Percentiles rank a stretch among this genome's conserved stretches.
phyloP scores from a whole-genome alignment of 2,888 invertebrate species.

The Brachypalpus laphriformis region DNA sequence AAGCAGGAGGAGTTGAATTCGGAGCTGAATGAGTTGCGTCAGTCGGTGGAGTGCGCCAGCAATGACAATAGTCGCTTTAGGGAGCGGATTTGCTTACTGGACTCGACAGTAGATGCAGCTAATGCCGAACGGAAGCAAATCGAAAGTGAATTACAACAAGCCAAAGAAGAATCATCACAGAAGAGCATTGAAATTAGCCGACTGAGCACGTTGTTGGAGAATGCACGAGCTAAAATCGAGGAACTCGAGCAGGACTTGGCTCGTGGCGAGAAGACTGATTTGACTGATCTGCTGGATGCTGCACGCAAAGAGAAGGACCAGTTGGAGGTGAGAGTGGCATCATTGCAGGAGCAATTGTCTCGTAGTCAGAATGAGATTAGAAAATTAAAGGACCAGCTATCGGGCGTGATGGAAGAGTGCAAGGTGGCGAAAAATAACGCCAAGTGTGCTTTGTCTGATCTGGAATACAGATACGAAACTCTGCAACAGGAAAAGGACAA shows the following conservation, averaged over 20 bases:
- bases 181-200: slow-evolving; percentile 91
- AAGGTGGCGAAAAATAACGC: slow-evolving; percentile 93
- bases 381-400: slow-evolving; percentile 87
- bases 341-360: slow-evolving; percentile 88
- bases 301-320: slow-evolving; percentile 89
- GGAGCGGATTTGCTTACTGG: slow-evolving; percentile 88
- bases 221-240: slow-evolving; percentile 91
- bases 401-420: slow-evolving; percentile 87
- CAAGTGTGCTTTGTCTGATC: slow-evolving; percentile 92
- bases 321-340: slow-evolving; percentile 87
- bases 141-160: slow-evolving; percentile 88
- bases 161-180: slow-evolving; percentile 89
- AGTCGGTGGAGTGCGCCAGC: slow-evolving; percentile 85
- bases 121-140: slow-evolving; percentile 89
- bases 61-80: slow-evolving; percentile 87
- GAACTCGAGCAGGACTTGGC: slow-evolving; percentile 88
- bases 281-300: slow-evolving; percentile 88
- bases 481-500: slow-evolving; percentile 89
- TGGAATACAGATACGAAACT: slow-evolving; percentile 91
- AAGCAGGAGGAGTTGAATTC: slow-evolving; percentile 91
- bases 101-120: slow-evolving; percentile 89
- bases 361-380: slow-evolving; percentile 88
- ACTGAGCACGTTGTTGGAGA: slow-evolving; percentile 90
- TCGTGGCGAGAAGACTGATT: slow-evolving; percentile 88
- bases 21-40: slow-evolving; percentile 87